phyloP scores from a whole-genome alignment of 2,113 vertebrate species.

The Symphodus melops region DNA sequence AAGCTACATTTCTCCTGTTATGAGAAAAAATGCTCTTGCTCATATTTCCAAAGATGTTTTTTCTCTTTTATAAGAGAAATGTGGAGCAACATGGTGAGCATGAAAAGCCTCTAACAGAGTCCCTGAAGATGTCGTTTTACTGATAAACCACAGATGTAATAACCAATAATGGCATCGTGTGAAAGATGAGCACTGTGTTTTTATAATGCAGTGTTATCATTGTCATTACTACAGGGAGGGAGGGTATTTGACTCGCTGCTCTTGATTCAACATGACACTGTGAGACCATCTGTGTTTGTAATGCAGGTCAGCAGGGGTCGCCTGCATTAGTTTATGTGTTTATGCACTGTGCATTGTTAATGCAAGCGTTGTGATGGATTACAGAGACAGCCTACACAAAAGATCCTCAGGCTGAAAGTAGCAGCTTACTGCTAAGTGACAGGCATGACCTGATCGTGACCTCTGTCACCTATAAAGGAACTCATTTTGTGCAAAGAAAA shows the following conservation, averaged over 20 bases:
- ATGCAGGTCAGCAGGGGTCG: conserved; percentile 36
- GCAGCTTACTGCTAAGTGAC: not conserved
- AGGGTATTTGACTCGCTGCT: conserved; percentile 21
- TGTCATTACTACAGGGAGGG: conserved; percentile 3
- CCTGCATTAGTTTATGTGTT: conserved; percentile 13
- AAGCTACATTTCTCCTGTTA: not conserved
- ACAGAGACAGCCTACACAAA: not conserved
- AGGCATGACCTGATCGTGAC: too few relatives aligned
- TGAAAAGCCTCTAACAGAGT: too few relatives aligned
- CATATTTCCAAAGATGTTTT: not conserved
- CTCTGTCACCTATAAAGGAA: too few relatives aligned
- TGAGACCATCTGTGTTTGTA: conserved; percentile 61
- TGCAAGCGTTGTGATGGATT: not conserved
- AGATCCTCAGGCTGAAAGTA: not conserved
- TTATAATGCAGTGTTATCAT: not conserved
- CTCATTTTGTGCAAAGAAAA: too few relatives aligned
- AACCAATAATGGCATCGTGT: not conserved
- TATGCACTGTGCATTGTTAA: conserved; percentile 1
- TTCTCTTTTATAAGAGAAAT: too few relatives aligned
- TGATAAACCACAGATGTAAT: not conserved
- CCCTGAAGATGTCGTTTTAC: not conserved
- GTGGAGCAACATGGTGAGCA: too few relatives aligned
- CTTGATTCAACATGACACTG: conserved; percentile 22
- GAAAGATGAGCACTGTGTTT: too few relatives aligned
- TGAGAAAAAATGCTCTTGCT: not conserved